Conservation (phyloP, 2,888 invertebrate species). For the Thereva unica region DNA sequence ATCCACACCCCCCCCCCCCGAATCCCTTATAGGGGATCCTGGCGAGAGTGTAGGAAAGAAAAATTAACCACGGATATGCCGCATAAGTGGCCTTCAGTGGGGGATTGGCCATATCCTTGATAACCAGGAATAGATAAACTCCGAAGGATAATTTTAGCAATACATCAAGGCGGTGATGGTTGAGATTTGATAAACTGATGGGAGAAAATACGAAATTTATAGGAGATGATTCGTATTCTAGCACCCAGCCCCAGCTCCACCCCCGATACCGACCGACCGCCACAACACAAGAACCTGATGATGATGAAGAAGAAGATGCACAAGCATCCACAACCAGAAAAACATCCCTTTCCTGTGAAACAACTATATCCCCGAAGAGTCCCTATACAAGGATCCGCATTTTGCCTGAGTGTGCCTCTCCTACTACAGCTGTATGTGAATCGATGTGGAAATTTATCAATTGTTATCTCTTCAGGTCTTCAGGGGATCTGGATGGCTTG, state of each 20-base stretch:
- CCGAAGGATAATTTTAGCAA: constrained; percentile 23
- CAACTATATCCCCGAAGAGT: too few relatives aligned
- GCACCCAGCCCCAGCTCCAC: neutral
- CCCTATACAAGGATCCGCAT: too few relatives aligned
- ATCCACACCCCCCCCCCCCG: too few relatives aligned
- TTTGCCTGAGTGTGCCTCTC: too few relatives aligned
- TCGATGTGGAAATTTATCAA: constrained; percentile 9
- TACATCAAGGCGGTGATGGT: constrained; percentile 24
- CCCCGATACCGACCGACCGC: neutral
- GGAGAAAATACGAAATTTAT: constrained; percentile 18
- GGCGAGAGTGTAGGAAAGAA: neutral
- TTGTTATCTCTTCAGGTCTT: constrained; percentile 14
- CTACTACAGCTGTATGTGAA: neutral
- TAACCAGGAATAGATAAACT: constrained; percentile 20
- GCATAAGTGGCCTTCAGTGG: constrained; percentile 20
- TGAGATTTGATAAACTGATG: constrained; percentile 27
- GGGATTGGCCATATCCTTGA: constrained; percentile 15
- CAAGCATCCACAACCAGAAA: too few relatives aligned
- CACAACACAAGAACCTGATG: too few relatives aligned
- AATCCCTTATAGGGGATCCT: too few relatives aligned
- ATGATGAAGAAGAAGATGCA: too few relatives aligned
- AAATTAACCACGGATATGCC: constrained; percentile 23
- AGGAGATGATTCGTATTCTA: constrained; percentile 9
- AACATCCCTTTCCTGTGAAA: too few relatives aligned
- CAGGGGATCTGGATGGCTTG: constrained; percentile 1